These are phyloP conservation scores for Allacma fusca DNA, from an alignment of 2,888 invertebrate species.

Conservation along the genomic window DNA sequence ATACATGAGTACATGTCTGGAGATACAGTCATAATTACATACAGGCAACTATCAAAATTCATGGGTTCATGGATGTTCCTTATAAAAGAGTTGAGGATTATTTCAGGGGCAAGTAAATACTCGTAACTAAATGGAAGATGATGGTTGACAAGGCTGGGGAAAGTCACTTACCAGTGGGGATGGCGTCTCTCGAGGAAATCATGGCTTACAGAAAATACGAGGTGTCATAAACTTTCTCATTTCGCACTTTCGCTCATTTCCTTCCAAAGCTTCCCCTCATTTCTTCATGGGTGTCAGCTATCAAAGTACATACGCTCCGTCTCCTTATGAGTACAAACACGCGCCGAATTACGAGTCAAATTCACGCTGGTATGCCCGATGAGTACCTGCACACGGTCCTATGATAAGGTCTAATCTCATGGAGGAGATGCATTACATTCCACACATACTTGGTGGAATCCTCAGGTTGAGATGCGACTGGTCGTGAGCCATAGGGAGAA, in stretches of 20 bases:
- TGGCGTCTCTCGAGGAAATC: not conserved
- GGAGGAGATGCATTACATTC: slow-evolving; percentile 9
- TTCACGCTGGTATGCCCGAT: too few relatives aligned
- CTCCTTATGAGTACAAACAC: too few relatives aligned
- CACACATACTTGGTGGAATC: not conserved
- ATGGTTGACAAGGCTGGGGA: not conserved
- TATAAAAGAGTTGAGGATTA: too few relatives aligned
- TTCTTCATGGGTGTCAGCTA: not conserved
- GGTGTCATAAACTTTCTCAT: slow-evolving; percentile 26
- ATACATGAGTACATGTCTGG: too few relatives aligned
- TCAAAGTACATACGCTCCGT: not conserved
- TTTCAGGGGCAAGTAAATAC: too few relatives aligned
- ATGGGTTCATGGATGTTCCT: too few relatives aligned
- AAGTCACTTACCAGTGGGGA: not conserved
- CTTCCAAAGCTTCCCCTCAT: not conserved
- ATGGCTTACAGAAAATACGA: slow-evolving; percentile 10
- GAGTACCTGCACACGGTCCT: too few relatives aligned
- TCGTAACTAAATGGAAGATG: too few relatives aligned
- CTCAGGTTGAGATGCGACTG: not conserved
- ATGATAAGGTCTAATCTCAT: not conserved
- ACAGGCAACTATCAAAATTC: too few relatives aligned
- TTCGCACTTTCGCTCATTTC: not conserved
- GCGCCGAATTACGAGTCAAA: too few relatives aligned
- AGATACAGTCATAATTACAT: too few relatives aligned
- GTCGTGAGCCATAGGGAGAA: not conserved